Evolutionary conservation across 2,888 invertebrate species (phyloP).

Genomic region (Aphrophora alni): DNA sequence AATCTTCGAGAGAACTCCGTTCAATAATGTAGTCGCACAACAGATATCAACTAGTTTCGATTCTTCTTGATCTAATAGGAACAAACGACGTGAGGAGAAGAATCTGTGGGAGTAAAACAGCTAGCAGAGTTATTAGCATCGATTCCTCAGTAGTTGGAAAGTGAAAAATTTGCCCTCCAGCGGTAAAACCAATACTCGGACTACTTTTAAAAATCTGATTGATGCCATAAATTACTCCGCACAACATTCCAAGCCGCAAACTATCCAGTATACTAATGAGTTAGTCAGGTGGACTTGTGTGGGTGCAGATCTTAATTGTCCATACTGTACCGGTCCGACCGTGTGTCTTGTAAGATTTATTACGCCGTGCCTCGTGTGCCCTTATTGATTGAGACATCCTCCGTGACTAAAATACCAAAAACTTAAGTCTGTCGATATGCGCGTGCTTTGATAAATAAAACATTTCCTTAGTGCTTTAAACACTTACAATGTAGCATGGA

Average conservation of each 20-base stretch:
- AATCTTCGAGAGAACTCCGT: too few species aligned
- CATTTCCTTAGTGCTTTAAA: neutral
- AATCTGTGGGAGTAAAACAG: too few species aligned
- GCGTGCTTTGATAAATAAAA: neutral
- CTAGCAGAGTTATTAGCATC: too few species aligned
- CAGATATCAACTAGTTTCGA: too few species aligned
- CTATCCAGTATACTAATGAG: neutral
- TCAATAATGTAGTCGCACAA: too few species aligned
- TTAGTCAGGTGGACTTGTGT: neutral
- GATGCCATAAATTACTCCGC: neutral
- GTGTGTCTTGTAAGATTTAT: neutral
- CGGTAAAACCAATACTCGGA: too few species aligned
- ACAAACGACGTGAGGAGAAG: too few species aligned
- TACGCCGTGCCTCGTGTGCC: neutral
- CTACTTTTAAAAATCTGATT: neutral
- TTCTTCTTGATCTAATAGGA: too few species aligned
- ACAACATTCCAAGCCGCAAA: neutral
- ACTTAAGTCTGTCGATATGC: neutral
- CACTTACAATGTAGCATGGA: too few species aligned
- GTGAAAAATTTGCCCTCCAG: too few species aligned
- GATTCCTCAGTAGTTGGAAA: too few species aligned
- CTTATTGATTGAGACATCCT: neutral
- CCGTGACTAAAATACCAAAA: neutral
- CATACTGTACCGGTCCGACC: neutral
- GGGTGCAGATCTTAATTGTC: slow-evolving; percentile 2